These are phyloP conservation scores for Enteromius fasciolatus DNA, from an alignment of 2,797 vertebrate species.

Conservation along the genomic window DNA sequence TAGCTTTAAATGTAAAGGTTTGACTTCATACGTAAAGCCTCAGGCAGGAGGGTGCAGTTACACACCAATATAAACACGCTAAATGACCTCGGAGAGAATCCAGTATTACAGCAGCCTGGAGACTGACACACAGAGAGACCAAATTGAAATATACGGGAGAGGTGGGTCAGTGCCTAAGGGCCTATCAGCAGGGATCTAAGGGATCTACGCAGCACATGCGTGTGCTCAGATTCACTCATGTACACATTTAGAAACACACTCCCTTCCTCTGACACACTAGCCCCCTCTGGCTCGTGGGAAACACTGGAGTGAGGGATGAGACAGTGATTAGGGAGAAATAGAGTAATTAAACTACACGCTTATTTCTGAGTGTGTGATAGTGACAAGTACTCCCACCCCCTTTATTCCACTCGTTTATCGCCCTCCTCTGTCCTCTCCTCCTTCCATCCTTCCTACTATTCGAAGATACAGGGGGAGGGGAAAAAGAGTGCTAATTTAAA, in stretches of 20 bases:
- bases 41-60: conserved; percentile 19
- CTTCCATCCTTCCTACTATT: conserved; percentile 20
- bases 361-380: conserved; percentile 48
- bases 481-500: conserved; percentile 53
- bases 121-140: conserved; percentile 43
- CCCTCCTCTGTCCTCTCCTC: conserved; percentile 63
- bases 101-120: conserved; percentile 42
- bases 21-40: conserved; percentile 11
- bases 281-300: conserved; percentile 16
- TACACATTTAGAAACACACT: conserved; percentile 14
- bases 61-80: conserved; percentile 48
- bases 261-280: conserved; percentile 21
- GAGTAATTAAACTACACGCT: conserved; percentile 53
- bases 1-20: neutral
- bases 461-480: neutral
- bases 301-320: conserved; percentile 40
- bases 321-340: conserved; percentile 48
- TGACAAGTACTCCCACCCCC: conserved; percentile 59
- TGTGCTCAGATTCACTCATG: conserved; percentile 53
- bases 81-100: conserved; percentile 48
- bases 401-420: conserved; percentile 19
- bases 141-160: conserved; percentile 57
- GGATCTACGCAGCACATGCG: conserved; percentile 20
- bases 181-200: conserved; percentile 52
- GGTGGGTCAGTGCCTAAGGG: conserved; percentile 57